phyloP scores from a whole-genome alignment of 2,113 vertebrate genomes.

The Petroica traversi region DNA sequence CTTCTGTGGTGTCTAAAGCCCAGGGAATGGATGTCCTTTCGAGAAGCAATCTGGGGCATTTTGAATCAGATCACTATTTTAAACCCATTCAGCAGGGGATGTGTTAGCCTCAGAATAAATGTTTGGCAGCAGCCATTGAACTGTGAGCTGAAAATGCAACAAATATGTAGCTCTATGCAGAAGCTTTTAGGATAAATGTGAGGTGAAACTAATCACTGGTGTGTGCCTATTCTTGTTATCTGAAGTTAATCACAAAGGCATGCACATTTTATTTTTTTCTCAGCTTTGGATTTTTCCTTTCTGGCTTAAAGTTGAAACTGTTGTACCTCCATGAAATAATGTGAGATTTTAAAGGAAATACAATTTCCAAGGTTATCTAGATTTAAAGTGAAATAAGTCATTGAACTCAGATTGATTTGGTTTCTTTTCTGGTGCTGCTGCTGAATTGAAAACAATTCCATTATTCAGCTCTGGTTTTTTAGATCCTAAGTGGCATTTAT shows the following conservation, averaged over 20 bases:
- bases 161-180: background rate
- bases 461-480: background rate
- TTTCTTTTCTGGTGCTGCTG: background rate
- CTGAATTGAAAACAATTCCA: background rate
- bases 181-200: background rate
- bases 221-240: background rate
- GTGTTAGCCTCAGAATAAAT: background rate
- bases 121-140: constrained; percentile 6
- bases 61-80: background rate
- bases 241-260: background rate
- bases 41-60: background rate
- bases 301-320: background rate
- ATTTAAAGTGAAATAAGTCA: background rate
- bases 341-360: background rate
- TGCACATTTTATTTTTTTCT: background rate
- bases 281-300: background rate
- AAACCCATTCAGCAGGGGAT: background rate
- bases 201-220: background rate
- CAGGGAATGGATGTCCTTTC: background rate
- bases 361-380: background rate
- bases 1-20: background rate
- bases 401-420: background rate
- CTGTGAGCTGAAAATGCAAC: background rate
- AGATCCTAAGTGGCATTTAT: background rate
- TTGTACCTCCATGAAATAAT: background rate